Base-by-base conservation (phyloP, 1,140 invertebrate species). In the Zelostemma sp. region DNA sequence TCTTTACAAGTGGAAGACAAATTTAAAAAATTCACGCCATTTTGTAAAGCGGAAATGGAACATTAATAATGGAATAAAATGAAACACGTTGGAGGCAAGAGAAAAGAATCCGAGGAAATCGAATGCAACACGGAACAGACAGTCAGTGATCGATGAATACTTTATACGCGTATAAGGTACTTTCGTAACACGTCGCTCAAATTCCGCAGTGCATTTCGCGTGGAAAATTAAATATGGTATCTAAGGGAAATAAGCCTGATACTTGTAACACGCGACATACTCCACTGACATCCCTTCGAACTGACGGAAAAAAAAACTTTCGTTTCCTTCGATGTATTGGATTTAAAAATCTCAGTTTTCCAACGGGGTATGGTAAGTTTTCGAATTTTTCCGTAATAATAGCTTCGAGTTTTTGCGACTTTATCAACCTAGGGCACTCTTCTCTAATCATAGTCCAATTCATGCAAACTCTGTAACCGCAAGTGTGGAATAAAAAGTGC, bases 181-280 rank as follows among this genome's bases (percentile, higher is more conserved):
- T 62, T 62, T 35, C 15, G 18, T 16, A 62, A 62, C 50, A 54
- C 59, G 50, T 62, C 59, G 38, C 51, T 62, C 59, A 62, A 62
- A 62, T 62, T 55, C 51, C 35, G 33, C 35, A 40, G 16, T 45
- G 45, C 25, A 62, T 62, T 62, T 62, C 49, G 18, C 18, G 51
- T 33, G 33, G 59, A 62, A 55, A 62, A 62, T 62, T 62, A 62
- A 55, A 62, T 62, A 43, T 41, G 18, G 50, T 55, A 40, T 62
- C 33, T 55, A 55, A 55, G 51, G 45, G 14, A 62, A 49, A 62
- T 55, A 11, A 31, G 21, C 48, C 54, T 54, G 50, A 25, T 53
- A 21, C 33, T 9, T 21, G 14, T 41, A 19, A 33, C 17, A 41
- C 18, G 19, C 33, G 17, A n/a, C n/a, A n/a, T n/a, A n/a, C n/a